Evolutionary conservation across 2,888 invertebrate species (phyloP).

Genomic region (Idaea dimidiata): DNA sequence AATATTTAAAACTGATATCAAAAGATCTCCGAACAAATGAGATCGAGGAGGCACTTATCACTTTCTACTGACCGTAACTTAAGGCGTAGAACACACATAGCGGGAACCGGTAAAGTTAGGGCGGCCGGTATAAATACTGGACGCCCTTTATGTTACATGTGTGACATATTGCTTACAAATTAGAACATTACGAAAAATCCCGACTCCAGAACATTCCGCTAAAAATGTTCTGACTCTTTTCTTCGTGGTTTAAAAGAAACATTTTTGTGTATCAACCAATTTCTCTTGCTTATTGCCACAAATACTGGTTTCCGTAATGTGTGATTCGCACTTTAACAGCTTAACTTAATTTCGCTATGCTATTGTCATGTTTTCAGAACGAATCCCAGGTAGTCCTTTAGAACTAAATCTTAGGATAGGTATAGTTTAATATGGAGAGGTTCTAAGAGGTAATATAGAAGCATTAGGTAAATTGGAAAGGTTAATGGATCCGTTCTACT

Average conservation of each 20-base stretch:
- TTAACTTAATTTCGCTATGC: slow-evolving; percentile 23
- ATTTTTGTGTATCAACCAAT: too few species aligned
- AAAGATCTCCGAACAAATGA: slow-evolving; percentile 28
- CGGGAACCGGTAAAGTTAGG: too few species aligned
- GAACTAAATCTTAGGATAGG: neutral
- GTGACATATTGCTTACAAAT: too few species aligned
- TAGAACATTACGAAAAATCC: too few species aligned
- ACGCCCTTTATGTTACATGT: too few species aligned
- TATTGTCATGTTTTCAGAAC: slow-evolving; percentile 30
- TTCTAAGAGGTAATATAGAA: neutral
- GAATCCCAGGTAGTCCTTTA: slow-evolving; percentile 15
- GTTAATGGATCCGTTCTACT: slow-evolving; percentile 17
- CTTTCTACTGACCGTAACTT: slow-evolving; percentile 26
- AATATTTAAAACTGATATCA: slow-evolving; percentile 30
- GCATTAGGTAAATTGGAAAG: neutral
- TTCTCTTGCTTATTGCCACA: too few species aligned
- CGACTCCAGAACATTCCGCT: too few species aligned
- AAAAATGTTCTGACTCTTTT: too few species aligned
- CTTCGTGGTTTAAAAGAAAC: too few species aligned
- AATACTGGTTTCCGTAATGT: too few species aligned
- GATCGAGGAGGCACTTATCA: slow-evolving; percentile 29
- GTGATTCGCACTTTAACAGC: slow-evolving; percentile 9
- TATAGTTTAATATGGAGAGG: slow-evolving; percentile 5
- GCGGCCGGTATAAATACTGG: too few species aligned
- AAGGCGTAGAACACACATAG: too few species aligned